Percentiles rank a stretch among this genome's conserved stretches.
phyloP scores from a whole-genome alignment of 2,888 invertebrate species.

The Stomorhina lunata region DNA sequence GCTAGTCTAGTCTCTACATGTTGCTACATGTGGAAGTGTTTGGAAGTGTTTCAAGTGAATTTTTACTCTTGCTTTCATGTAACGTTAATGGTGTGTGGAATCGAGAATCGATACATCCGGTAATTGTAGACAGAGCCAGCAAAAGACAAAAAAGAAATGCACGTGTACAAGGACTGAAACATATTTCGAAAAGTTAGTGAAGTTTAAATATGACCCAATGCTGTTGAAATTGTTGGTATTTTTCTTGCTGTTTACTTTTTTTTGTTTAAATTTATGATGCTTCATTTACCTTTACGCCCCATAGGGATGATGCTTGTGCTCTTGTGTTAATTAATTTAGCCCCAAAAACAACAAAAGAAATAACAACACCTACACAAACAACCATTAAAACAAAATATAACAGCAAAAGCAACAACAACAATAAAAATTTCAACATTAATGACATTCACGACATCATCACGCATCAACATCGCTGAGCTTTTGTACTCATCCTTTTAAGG shows the following conservation, averaged over 20 bases:
- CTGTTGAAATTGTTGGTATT: conserved; percentile 24
- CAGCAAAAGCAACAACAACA: conserved; percentile 60
- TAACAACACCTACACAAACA: conserved; percentile 3
- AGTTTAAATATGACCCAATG: conserved; percentile 39
- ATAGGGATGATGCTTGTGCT: conserved; percentile 59
- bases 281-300: conserved; percentile 65
- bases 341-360: conserved; percentile 38
- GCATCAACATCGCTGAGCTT: conserved; percentile 21
- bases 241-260: background rate
- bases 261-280: conserved; percentile 58
- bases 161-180: background rate
- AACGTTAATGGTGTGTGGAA: conserved; percentile 29
- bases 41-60: background rate
- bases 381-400: conserved; percentile 52
- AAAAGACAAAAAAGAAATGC: background rate
- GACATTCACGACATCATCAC: conserved; percentile 52
- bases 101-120: conserved; percentile 13
- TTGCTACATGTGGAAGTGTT: conserved; percentile 15
- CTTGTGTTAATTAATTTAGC: conserved; percentile 66
- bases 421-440: conserved; percentile 30
- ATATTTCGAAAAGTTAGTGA: conserved; percentile 44
- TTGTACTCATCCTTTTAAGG: background rate
- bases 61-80: conserved; percentile 39
- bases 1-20: background rate
- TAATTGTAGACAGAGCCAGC: background rate